Percentiles rank a stretch among this genome's conserved stretches.
Evolutionary conservation across 2,797 vertebrate species (phyloP).

Genomic region (Loris lydekkerianus): DNA sequence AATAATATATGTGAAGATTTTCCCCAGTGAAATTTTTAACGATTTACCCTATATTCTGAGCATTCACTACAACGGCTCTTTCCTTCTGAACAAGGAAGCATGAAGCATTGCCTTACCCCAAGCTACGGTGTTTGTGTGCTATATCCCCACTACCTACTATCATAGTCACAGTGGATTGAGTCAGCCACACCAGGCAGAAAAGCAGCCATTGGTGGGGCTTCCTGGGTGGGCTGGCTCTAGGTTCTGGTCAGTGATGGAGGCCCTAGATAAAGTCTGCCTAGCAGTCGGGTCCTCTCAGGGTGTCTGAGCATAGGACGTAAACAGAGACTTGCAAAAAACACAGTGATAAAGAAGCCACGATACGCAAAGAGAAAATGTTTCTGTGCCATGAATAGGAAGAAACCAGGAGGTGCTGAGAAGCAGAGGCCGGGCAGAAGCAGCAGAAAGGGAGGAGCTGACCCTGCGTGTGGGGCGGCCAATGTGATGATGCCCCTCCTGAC

Average conservation of each 20-base stretch:
- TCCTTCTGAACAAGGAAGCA: not conserved
- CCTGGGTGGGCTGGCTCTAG: not conserved
- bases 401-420: not conserved
- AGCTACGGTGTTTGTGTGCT: not conserved
- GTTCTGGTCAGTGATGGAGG: not conserved
- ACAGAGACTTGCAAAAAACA: not conserved
- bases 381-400: not conserved
- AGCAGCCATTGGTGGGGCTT: not conserved
- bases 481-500: not conserved
- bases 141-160: not conserved
- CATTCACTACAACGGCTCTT: not conserved
- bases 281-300: not conserved
- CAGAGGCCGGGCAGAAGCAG: not conserved
- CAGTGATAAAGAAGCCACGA: not conserved
- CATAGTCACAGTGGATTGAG: not conserved
- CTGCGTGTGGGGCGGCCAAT: not conserved
- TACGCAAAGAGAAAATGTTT: not conserved
- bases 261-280: not conserved
- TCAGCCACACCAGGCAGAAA: not conserved
- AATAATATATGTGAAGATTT: constrained; percentile 48
- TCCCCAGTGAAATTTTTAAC: constrained; percentile 16
- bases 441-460: not conserved
- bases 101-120: not conserved
- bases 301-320: not conserved
- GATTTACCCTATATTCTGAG: constrained; percentile 1